A percentile compares a stretch with the other conserved stretches of the same genome.
These are phyloP conservation scores for Whitmania pigra DNA, from an alignment of 1,140 invertebrate species.

Conservation along the genomic window DNA sequence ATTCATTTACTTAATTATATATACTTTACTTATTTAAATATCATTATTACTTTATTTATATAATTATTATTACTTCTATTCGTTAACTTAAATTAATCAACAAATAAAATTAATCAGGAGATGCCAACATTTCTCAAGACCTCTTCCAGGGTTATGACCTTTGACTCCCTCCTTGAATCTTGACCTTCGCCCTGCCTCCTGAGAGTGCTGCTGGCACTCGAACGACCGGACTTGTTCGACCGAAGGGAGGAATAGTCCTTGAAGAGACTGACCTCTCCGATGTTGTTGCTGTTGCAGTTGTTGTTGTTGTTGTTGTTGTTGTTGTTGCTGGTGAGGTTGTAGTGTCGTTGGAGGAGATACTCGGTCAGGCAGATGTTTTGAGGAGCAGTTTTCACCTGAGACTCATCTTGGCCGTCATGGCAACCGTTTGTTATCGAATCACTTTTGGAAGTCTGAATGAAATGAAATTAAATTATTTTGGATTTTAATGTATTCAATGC, in stretches of 20 bases:
- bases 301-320: conserved; percentile 9
- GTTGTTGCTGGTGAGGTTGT: conserved; percentile 7
- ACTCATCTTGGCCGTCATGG: neutral
- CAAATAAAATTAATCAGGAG: too few species aligned
- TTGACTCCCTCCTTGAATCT: neutral
- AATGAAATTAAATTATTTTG: too few species aligned
- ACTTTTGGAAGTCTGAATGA: neutral
- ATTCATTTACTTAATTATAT: too few species aligned
- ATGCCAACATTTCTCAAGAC: neutral
- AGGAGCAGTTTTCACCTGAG: neutral
- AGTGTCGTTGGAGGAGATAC: conserved; percentile 4
- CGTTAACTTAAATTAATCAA: too few species aligned
- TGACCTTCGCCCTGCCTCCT: neutral
- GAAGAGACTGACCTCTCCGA: too few species aligned
- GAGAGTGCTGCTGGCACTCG: too few species aligned
- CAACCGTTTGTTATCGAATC: neutral
- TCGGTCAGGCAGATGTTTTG: neutral
- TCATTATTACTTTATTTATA: too few species aligned
- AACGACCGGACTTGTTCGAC: too few species aligned
- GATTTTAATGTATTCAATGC: too few species aligned
- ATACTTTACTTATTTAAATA: too few species aligned
- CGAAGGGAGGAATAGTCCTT: too few species aligned
- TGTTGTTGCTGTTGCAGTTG: conserved; percentile 6
- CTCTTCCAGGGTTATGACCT: conserved; percentile 3
- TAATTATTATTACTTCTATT: too few species aligned